phyloP scores from a whole-genome alignment of 2,888 invertebrate genomes.

The Panzeria rudis region DNA sequence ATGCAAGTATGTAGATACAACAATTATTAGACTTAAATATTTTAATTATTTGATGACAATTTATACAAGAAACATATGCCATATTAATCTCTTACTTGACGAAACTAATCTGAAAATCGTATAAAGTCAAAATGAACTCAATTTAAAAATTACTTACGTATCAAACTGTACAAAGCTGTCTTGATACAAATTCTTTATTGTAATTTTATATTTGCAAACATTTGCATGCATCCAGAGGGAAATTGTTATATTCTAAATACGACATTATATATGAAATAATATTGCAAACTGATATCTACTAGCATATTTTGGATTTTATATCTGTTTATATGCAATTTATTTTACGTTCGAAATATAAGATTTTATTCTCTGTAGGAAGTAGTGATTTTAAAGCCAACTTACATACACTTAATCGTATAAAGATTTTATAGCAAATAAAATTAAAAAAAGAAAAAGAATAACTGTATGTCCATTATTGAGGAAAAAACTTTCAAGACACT shows the following conservation, averaged over 20 bases:
- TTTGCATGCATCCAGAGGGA: neutral
- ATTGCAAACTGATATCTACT: neutral
- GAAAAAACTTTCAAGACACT: too few species aligned
- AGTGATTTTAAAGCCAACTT: constrained; percentile 9
- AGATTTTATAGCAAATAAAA: neutral
- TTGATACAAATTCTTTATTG: neutral
- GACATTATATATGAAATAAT: neutral
- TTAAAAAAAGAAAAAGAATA: neutral
- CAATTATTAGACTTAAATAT: constrained; percentile 5
- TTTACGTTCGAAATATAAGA: neutral
- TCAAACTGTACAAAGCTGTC: constrained; percentile 21
- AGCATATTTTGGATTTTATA: neutral
- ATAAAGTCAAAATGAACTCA: neutral
- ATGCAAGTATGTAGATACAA: neutral
- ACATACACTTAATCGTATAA: neutral
- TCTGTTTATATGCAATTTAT: neutral
- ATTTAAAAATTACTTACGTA: constrained; percentile 41
- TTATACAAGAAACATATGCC: constrained; percentile 10
- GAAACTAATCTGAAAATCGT: neutral
- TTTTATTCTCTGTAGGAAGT: constrained; percentile 44
- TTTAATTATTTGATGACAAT: neutral
- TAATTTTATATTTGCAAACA: neutral
- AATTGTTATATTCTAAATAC: neutral
- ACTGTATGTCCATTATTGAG: neutral
- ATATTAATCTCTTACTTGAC: constrained; percentile 25